Percentiles rank a stretch among this genome's conserved stretches.
Conservation (phyloP, 2,888 invertebrate species). For the Drosophila barbarae region DNA sequence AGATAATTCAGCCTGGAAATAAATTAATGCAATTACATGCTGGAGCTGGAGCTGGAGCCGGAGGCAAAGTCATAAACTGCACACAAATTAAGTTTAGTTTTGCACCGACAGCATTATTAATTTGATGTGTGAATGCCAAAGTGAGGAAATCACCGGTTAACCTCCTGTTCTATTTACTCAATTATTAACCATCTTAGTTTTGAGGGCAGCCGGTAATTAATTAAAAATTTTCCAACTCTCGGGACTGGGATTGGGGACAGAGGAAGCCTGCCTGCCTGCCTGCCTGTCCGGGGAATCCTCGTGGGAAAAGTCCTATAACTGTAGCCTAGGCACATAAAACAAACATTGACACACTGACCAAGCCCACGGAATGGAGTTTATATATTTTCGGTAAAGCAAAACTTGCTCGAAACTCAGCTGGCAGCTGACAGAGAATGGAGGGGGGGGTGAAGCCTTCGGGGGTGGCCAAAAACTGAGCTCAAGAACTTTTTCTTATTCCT, state of each 20-base stretch:
- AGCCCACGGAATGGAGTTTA: constrained; percentile 56
- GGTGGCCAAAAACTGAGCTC: constrained; percentile 44
- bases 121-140: constrained; percentile 42
- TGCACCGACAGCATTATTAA: constrained; percentile 26
- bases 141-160: constrained; percentile 24
- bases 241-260: background rate
- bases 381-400: constrained; percentile 56
- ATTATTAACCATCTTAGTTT: constrained; percentile 61
- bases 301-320: constrained; percentile 36
- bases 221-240: constrained; percentile 40
- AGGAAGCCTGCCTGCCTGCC: background rate
- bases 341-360: constrained; percentile 76
- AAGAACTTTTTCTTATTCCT: constrained; percentile 57
- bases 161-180: constrained; percentile 44
- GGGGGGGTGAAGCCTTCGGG: constrained; percentile 1
- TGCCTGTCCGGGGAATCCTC: background rate
- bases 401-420: constrained; percentile 68
- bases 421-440: constrained; percentile 41
- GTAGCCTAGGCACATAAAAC: constrained; percentile 68
- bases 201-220: constrained; percentile 57
- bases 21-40: constrained; percentile 69
- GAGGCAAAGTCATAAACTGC: constrained; percentile 4
- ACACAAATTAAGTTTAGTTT: constrained; percentile 29
- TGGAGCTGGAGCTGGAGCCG: constrained; percentile 23
- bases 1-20: constrained; percentile 52